phyloP scores from a whole-genome alignment of 2,797 vertebrate genomes.

The Ctenochaetus hawaiiensis region DNA sequence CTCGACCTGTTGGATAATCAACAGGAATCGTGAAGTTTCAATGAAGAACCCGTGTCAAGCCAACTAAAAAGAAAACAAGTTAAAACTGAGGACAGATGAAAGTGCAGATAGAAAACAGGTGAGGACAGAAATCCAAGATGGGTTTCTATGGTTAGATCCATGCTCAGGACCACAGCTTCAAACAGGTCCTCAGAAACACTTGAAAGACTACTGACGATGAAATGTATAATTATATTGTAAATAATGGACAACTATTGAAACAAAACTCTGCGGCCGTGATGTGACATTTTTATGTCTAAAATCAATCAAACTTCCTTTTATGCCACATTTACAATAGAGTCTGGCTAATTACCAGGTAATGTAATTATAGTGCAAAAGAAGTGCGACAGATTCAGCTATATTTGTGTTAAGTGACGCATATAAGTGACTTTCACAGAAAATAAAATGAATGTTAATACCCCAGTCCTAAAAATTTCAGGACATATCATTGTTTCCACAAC shows the following conservation, averaged over 20 bases:
- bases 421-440: not conserved
- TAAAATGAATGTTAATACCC: accelerated
- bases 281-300: not conserved
- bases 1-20: slow-evolving; percentile 90
- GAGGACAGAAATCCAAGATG: slow-evolving; percentile 52
- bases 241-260: not conserved
- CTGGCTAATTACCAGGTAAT: not conserved
- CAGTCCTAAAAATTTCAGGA: not conserved
- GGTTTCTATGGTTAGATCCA: slow-evolving; percentile 75
- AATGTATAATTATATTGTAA: not conserved
- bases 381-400: not conserved
- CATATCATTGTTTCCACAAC: not conserved
- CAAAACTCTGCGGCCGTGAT: not conserved
- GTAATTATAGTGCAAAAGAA: not conserved
- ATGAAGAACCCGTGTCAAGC: slow-evolving; percentile 84
- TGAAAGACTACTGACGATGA: not conserved
- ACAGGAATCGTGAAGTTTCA: slow-evolving; percentile 89
- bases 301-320: not conserved
- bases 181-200: slow-evolving; percentile 41
- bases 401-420: not conserved
- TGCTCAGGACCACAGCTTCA: slow-evolving; percentile 1
- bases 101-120: slow-evolving; percentile 78
- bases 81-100: slow-evolving; percentile 83
- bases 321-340: not conserved
- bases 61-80: slow-evolving; percentile 85